A percentile compares a stretch with the other conserved stretches of the same genome.
Evolutionary conservation across 1,140 invertebrate species (phyloP).

Genomic region (Dreissena rostriformis): DNA sequence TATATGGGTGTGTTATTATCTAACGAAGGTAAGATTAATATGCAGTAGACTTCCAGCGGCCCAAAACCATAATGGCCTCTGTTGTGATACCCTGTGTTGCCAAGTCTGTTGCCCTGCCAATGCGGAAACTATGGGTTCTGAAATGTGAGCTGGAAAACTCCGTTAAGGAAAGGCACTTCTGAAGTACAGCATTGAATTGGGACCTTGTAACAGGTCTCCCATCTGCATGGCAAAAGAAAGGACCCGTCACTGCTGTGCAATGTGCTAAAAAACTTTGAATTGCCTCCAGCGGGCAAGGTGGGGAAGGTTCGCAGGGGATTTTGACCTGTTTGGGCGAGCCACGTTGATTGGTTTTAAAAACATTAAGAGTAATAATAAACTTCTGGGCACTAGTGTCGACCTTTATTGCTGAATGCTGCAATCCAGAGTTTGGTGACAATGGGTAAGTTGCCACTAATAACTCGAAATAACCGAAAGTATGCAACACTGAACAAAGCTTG

Average conservation of each 20-base stretch:
- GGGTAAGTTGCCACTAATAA: neutral
- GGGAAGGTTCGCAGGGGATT: neutral
- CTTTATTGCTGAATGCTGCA: neutral
- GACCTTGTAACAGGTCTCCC: neutral
- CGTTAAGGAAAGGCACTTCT: neutral
- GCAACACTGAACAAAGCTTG: neutral
- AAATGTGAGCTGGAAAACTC: neutral
- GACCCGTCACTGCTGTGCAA: neutral
- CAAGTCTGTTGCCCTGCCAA: neutral
- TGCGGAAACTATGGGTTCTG: neutral
- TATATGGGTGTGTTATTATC: too few species aligned
- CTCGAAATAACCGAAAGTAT: slow-evolving; percentile 17
- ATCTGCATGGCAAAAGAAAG: slow-evolving; percentile 1
- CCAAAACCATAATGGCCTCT: neutral
- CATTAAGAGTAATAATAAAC: neutral
- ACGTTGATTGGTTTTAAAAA: neutral
- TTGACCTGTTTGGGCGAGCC: neutral
- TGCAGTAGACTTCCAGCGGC: neutral
- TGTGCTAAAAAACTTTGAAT: neutral
- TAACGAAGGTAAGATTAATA: neutral
- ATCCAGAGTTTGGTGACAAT: neutral
- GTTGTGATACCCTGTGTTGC: neutral
- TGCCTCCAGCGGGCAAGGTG: neutral
- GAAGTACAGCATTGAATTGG: neutral
- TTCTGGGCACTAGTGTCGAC: neutral